Evolutionary conservation across 1,140 invertebrate species (phyloP).

Genomic region (Drosophila baimaii): DNA sequence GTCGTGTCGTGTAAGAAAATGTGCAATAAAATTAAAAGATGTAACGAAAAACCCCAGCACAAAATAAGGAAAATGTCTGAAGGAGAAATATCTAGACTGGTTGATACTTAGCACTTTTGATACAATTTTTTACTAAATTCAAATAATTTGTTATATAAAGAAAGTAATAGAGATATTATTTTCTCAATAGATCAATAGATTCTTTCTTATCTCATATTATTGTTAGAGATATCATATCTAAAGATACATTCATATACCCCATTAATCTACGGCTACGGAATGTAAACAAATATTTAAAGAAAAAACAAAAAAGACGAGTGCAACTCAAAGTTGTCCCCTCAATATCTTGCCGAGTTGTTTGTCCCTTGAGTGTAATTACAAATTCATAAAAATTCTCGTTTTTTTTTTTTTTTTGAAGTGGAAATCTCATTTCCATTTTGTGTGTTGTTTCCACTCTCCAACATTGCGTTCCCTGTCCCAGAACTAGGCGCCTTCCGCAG

Average conservation of each 20-base stretch:
- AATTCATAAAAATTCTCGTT: slow-evolving; percentile 50
- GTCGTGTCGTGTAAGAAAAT: slow-evolving; percentile 2
- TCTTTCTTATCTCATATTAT: too few relatives aligned
- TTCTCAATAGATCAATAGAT: too few relatives aligned
- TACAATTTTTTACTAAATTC: too few relatives aligned
- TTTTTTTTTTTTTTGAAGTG: slow-evolving; percentile 31
- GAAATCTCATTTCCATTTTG: slow-evolving; percentile 20
- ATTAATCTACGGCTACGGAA: background rate
- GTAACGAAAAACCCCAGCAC: background rate
- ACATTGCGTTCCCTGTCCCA: background rate
- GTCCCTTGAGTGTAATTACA: slow-evolving; percentile 42
- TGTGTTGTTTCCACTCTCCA: slow-evolving; percentile 28
- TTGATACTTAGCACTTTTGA: too few relatives aligned
- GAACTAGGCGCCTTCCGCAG: slow-evolving; percentile 31
- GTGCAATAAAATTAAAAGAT: slow-evolving; percentile 40
- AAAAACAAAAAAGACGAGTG: background rate
- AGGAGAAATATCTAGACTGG: background rate
- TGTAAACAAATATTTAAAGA: slow-evolving; percentile 21
- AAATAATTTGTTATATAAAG: too few relatives aligned
- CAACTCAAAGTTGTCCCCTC: slow-evolving; percentile 16
- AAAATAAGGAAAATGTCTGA: background rate
- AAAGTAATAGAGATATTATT: too few relatives aligned
- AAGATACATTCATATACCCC: background rate
- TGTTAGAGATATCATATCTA: too few relatives aligned
- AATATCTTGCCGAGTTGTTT: slow-evolving; percentile 20